A percentile compares a stretch with the other conserved stretches of the same genome.
Evolutionary conservation across 2,113 vertebrate species (phyloP).

Genomic region (Calyptomena viridis): DNA sequence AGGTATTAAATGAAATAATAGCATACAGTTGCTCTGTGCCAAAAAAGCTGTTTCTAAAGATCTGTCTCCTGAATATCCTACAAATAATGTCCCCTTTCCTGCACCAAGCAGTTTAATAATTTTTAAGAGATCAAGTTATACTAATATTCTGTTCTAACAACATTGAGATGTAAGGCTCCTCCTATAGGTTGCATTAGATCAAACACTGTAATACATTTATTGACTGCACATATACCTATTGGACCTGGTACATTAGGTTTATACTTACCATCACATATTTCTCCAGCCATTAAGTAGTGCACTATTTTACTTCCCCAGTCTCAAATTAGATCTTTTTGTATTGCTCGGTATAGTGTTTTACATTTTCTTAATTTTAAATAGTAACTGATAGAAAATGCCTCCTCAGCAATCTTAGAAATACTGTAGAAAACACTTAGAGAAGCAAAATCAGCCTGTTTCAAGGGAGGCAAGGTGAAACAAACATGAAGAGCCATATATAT

Average conservation of each 20-base stretch:
- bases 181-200: neutral
- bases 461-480: neutral
- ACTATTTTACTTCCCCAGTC: neutral
- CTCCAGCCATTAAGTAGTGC: neutral
- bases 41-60: neutral
- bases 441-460: neutral
- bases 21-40: neutral
- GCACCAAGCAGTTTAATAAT: neutral
- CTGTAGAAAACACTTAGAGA: neutral
- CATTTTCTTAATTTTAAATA: neutral
- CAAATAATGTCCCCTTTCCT: neutral
- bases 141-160: neutral
- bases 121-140: neutral
- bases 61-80: neutral
- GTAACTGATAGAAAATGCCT: neutral
- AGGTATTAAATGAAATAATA: neutral
- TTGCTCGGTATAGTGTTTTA: neutral
- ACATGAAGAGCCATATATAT: neutral
- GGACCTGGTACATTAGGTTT: neutral
- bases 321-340: neutral
- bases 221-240: neutral
- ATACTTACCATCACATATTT: neutral
- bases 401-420: neutral
- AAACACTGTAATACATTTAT: neutral
- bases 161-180: neutral